Conservation (phyloP, 1,140 invertebrate genomes). For the Leptinotarsa undecemlineata region DNA sequence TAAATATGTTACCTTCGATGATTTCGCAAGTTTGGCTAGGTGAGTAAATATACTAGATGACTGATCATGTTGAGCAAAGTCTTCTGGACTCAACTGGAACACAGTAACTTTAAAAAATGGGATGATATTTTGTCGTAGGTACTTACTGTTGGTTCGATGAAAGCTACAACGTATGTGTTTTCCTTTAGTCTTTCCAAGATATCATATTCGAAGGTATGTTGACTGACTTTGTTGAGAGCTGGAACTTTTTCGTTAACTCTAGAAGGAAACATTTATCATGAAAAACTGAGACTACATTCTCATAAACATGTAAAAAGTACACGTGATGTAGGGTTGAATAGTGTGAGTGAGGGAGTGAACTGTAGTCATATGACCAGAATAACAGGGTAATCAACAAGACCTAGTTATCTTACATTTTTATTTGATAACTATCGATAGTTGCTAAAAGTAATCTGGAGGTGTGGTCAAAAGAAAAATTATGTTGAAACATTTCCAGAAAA, state of each 20-base stretch:
- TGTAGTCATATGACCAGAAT: too few relatives aligned
- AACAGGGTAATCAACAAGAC: too few relatives aligned
- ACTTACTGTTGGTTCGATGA: conserved; percentile 52
- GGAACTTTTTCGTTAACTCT: conserved; percentile 45
- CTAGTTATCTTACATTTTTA: too few relatives aligned
- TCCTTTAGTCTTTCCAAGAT: conserved; percentile 44
- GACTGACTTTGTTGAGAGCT: conserved; percentile 47
- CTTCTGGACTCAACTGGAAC: conserved; percentile 53
- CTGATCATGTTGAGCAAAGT: conserved; percentile 48
- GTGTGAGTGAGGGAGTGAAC: too few relatives aligned
- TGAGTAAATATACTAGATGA: conserved; percentile 41
- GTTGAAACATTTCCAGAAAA: conserved; percentile 10
- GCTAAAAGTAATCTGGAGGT: conserved; percentile 2
- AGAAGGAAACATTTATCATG: conserved; percentile 18
- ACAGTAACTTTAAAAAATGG: neutral
- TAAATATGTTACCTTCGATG: conserved; percentile 46
- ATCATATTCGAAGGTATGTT: conserved; percentile 50
- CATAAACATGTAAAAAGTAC: too few relatives aligned
- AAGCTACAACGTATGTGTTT: conserved; percentile 47
- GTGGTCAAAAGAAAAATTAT: conserved; percentile 15
- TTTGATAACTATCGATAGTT: too few relatives aligned
- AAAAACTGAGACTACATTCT: too few relatives aligned
- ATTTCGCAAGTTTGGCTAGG: conserved; percentile 39
- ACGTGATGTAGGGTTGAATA: too few relatives aligned
- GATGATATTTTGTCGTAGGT: neutral